Evolutionary conservation across 1,140 invertebrate genomes (phyloP).

Genomic region (Aporrectodea caliginosa): DNA sequence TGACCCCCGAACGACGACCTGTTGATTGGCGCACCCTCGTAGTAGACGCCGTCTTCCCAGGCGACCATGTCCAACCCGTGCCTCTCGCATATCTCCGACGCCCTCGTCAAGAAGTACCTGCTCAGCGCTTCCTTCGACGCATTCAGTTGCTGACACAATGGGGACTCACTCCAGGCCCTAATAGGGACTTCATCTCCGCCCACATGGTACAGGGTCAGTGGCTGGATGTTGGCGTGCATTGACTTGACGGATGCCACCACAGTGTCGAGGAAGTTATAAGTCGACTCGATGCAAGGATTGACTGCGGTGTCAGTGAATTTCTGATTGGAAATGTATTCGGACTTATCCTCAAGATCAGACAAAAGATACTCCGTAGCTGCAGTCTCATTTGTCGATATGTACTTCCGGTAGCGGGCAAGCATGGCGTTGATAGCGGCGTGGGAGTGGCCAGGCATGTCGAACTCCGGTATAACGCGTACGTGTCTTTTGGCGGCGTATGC

Average conservation of each 20-base stretch:
- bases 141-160: constrained; percentile 34
- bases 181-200: constrained; percentile 46
- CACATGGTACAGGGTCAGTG: constrained; percentile 44
- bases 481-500: constrained; percentile 39
- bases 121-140: constrained; percentile 21
- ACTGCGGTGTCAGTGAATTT: constrained; percentile 48
- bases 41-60: constrained; percentile 46
- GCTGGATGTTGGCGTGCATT: constrained; percentile 36
- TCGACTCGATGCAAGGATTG: constrained; percentile 48
- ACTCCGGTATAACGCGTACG: constrained; percentile 48
- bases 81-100: constrained; percentile 31
- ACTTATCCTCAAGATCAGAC: constrained; percentile 42
- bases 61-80: constrained; percentile 38
- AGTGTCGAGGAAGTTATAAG: constrained; percentile 45
- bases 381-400: neutral
- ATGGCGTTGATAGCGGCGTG: constrained; percentile 44
- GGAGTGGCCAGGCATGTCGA: constrained; percentile 49
- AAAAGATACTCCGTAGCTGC: constrained; percentile 27
- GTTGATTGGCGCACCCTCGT: neutral
- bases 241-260: constrained; percentile 35
- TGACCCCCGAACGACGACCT: neutral
- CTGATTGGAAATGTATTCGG: constrained; percentile 46
- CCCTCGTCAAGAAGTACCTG: constrained; percentile 36
- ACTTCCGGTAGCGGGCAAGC: constrained; percentile 31
- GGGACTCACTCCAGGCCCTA: constrained; percentile 42